phyloP scores from a whole-genome alignment of 2,113 vertebrate genomes.

The Saccopteryx leptura region DNA sequence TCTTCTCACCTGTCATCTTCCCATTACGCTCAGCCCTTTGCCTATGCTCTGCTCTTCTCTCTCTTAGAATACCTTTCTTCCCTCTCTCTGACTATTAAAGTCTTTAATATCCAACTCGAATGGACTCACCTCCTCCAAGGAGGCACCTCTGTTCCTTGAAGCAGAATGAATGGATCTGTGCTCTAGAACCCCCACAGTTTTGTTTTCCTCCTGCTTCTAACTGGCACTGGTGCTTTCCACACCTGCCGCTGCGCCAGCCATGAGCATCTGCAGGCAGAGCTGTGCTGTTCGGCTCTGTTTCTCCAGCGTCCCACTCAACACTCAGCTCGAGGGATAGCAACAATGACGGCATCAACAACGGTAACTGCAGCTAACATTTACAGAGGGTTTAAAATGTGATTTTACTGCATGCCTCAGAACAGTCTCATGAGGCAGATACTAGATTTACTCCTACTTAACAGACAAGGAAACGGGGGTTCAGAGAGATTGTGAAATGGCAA shows the following conservation, averaged over 20 bases:
- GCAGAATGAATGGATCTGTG: neutral
- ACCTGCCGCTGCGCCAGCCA: neutral
- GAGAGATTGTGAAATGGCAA: neutral
- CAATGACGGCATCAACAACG: neutral
- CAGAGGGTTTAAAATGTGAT: neutral
- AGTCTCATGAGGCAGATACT: neutral
- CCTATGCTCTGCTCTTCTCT: neutral
- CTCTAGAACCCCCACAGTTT: neutral
- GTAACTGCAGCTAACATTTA: neutral
- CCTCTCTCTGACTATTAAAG: neutral
- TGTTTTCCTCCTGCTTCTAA: neutral
- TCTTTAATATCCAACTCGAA: neutral
- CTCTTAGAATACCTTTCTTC: neutral
- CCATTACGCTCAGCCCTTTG: neutral
- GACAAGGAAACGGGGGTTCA: neutral
- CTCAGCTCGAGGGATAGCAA: neutral
- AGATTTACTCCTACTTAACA: neutral
- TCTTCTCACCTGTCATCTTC: neutral
- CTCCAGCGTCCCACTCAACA: neutral
- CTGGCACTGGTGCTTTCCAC: accelerated
- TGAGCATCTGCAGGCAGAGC: neutral
- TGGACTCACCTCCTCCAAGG: neutral
- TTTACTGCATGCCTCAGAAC: neutral
- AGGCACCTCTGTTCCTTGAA: neutral
- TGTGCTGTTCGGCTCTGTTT: neutral